Percentiles rank a stretch among this genome's conserved stretches.
Conservation (phyloP, 1,140 invertebrate species). For the Bombus turneri region DNA sequence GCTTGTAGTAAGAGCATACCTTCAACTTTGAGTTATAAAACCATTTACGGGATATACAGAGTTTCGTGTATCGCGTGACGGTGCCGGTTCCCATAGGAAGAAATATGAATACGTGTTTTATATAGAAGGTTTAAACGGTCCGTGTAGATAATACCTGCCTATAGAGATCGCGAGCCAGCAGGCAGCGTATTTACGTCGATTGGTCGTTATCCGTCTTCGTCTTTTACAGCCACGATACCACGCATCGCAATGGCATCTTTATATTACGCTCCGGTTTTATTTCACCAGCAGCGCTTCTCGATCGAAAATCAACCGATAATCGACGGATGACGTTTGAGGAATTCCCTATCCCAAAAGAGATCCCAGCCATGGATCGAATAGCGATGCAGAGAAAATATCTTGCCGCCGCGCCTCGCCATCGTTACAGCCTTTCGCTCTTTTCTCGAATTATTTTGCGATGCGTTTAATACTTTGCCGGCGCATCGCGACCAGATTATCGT, state of each 20-base stretch:
- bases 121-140: constrained; percentile 70
- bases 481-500: background rate
- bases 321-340: constrained; percentile 7
- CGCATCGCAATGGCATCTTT: constrained; percentile 48
- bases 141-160: constrained; percentile 65
- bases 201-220: constrained; percentile 65
- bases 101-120: constrained; percentile 77
- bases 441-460: background rate
- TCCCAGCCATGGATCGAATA: constrained; percentile 17
- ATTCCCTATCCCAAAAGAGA: constrained; percentile 1
- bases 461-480: background rate
- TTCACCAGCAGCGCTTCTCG: background rate
- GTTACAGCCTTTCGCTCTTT: background rate
- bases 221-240: constrained; percentile 45
- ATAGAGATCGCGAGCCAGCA: constrained; percentile 24
- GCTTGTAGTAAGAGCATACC: constrained; percentile 54
- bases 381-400: background rate
- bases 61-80: constrained; percentile 63
- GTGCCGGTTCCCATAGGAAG: constrained; percentile 49
- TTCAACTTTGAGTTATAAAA: constrained; percentile 73
- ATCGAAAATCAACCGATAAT: constrained; percentile 46
- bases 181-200: constrained; percentile 51
- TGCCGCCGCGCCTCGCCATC: background rate
- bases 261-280: constrained; percentile 40
- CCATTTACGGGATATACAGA: constrained; percentile 74